Percentiles rank a stretch among this genome's conserved stretches.
phyloP scores from a whole-genome alignment of 2,113 vertebrate species.

The Aspiorhynchus laticeps region DNA sequence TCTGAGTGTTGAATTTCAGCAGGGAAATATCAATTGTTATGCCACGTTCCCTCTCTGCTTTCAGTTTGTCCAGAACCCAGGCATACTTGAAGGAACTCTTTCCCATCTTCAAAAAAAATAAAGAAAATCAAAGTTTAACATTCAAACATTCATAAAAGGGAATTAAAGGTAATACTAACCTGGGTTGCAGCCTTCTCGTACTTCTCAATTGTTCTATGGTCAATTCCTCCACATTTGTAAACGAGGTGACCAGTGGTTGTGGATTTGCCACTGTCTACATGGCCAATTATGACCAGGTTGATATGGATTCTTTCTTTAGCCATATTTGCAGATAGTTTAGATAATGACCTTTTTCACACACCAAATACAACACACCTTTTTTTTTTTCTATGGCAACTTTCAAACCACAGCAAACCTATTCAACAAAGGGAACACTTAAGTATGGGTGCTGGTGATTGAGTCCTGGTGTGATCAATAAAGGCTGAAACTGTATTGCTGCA shows the following conservation, averaged over 20 bases:
- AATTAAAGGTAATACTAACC: conserved; percentile 36
- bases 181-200: conserved; percentile 77
- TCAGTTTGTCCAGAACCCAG: conserved; percentile 82
- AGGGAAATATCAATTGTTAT: conserved; percentile 83
- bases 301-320: conserved; percentile 72
- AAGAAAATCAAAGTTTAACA: rapidly evolving
- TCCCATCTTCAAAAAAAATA: conserved; percentile 70
- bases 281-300: conserved; percentile 80
- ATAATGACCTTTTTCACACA: background rate
- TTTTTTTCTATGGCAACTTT: background rate
- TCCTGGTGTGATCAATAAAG: conserved; percentile 22
- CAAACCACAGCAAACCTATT: too few relatives aligned
- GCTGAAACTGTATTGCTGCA: background rate
- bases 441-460: conserved; percentile 3
- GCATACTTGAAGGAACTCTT: conserved; percentile 84
- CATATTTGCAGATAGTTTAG: conserved; percentile 59
- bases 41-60: conserved; percentile 80
- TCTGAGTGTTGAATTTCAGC: conserved; percentile 79
- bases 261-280: conserved; percentile 82
- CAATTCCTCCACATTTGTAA: conserved; percentile 80
- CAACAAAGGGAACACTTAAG: background rate
- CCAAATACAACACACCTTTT: too few relatives aligned
- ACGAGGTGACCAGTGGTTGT: conserved; percentile 80
- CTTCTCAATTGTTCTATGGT: conserved; percentile 77
- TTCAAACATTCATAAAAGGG: rapidly evolving